Base-by-base conservation (phyloP, 2,888 invertebrate species). In the Carterocephalus palaemon region DNA sequence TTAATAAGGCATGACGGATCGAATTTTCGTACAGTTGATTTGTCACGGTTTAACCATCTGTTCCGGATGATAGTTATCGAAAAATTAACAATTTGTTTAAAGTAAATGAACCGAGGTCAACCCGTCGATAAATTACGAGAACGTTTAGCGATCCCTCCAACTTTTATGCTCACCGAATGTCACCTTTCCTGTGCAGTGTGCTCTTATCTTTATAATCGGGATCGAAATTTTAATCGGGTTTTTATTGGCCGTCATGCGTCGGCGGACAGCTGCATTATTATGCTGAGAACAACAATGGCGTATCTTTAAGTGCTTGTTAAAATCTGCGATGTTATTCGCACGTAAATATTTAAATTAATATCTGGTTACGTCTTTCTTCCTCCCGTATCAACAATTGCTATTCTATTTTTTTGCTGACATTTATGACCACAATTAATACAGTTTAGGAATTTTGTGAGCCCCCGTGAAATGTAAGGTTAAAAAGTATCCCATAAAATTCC, bases 51-150 rank as follows among this genome's bases (percentile, higher is more conserved):
- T 51, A 54, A 62, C 81, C 86, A 86, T 82, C 82, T 86, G 86
- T 84, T 83, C 74, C 78, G 74, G 79, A 79, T 71, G 86, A 85
- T 84, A 72, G 78, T 73, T 84, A 86, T 85, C 85, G 74, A 83
- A 82, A 84, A 86, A 85, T 86, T 85, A 85, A 86, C 84, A 86
- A 86, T 86, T 86, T 86, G 85, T 86, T 85, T 84, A 85, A 86
- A 82, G 79, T 77, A 84, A 86, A 86, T 84, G 80, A 82, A 75
- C 71, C 73, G 78, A 75, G 76, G 78, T 77, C 76, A 79, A 74
- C 70, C 66, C 64, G 60, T 74, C 76, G 72, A 80, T 85, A 86
- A 85, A 79, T 85, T 84, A 83, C 82, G 68, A 68, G 67, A 59
- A 60, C 76, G 67, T 70, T 81, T 75, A 80, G 75, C 79, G 73